phyloP scores from a whole-genome alignment of 2,113 vertebrate species.

The Actenoides hombroni region DNA sequence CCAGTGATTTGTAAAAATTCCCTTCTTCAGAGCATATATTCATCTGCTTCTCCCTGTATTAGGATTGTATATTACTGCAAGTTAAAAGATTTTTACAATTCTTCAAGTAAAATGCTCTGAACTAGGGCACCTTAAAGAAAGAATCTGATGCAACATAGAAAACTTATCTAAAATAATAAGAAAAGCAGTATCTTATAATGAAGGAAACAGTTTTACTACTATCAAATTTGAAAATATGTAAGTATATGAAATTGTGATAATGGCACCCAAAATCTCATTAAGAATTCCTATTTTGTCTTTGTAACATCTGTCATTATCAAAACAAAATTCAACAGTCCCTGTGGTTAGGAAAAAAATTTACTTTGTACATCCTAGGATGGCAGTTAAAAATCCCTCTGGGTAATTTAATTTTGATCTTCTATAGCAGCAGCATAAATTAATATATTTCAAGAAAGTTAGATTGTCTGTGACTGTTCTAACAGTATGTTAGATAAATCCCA shows the following conservation, averaged over 20 bases:
- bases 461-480: constrained; percentile 28
- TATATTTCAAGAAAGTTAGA: constrained; percentile 24
- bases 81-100: background rate
- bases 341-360: background rate
- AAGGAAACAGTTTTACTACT: background rate
- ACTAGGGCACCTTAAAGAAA: background rate
- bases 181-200: background rate
- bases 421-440: background rate
- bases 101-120: background rate
- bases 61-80: background rate
- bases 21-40: background rate
- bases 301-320: constrained; percentile 42
- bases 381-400: constrained; percentile 45
- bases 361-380: background rate
- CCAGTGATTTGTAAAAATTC: background rate
- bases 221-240: background rate
- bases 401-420: constrained; percentile 55
- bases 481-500: background rate
- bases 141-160: background rate
- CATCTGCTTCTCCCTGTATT: background rate
- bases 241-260: background rate
- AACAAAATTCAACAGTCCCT: constrained; percentile 20
- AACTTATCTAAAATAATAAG: background rate
- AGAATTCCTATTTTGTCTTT: constrained; percentile 35
- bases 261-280: constrained; percentile 12